A percentile compares a stretch with the other conserved stretches of the same genome.
These are phyloP conservation scores for Galleria mellonella DNA, from an alignment of 1,140 invertebrate genomes.

Conservation along the genomic window DNA sequence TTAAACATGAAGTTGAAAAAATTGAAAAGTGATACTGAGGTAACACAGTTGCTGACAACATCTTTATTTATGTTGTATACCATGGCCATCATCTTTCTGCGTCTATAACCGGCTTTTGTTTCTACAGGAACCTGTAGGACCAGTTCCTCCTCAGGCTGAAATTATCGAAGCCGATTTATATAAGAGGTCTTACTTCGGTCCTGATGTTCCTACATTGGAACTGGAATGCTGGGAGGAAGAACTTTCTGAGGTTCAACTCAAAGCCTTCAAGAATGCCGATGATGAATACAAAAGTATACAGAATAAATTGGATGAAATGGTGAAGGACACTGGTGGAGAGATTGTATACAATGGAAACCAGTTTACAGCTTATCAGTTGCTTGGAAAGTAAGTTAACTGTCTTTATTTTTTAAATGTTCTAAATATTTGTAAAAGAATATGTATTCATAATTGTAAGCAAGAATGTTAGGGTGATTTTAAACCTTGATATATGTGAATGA, in stretches of 20 bases:
- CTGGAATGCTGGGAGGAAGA: slow-evolving; percentile 82
- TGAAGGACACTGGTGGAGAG: slow-evolving; percentile 76
- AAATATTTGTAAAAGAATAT: no score
- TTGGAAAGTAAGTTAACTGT: slow-evolving; percentile 66
- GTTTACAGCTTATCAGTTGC: slow-evolving; percentile 75
- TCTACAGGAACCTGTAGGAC: slow-evolving; percentile 26
- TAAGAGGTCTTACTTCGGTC: slow-evolving; percentile 66
- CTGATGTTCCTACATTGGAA: slow-evolving; percentile 75
- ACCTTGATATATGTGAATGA: no score
- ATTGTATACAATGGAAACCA: slow-evolving; percentile 77
- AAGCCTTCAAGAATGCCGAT: slow-evolving; percentile 73
- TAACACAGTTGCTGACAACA: slow-evolving; percentile 8
- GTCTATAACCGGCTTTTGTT: background rate
- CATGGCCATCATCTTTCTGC: background rate
- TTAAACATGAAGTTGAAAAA: slow-evolving; percentile 52
- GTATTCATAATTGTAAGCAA: no score
- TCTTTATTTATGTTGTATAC: background rate
- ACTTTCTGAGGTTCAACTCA: slow-evolving; percentile 77
- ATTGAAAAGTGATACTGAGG: slow-evolving; percentile 42
- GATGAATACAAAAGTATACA: slow-evolving; percentile 77
- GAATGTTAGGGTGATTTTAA: no score
- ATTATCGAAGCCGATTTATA: slow-evolving; percentile 66
- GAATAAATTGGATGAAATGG: slow-evolving; percentile 73
- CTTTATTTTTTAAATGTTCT: no score
- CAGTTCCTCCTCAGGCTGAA: slow-evolving; percentile 52